Conservation (phyloP, 2,113 vertebrate species). For the Chloebia gouldiae region DNA sequence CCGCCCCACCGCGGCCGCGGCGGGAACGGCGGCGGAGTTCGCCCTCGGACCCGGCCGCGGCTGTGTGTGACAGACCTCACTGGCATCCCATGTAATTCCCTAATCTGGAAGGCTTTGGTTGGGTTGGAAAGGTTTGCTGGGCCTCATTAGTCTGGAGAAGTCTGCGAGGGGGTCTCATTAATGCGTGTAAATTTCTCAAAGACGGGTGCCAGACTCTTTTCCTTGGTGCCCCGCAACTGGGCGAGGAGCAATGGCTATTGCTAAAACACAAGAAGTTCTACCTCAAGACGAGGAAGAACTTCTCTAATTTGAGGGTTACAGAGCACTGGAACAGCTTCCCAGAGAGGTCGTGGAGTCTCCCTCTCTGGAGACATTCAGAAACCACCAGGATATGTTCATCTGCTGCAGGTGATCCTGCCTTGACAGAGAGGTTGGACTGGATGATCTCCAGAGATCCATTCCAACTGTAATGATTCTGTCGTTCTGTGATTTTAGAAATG, state of each 20-base stretch:
- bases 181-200: no score
- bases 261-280: neutral
- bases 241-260: neutral
- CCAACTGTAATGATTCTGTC: neutral
- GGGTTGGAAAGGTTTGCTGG: neutral
- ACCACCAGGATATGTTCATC: neutral
- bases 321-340: neutral
- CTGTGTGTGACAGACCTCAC: fast-evolving
- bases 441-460: neutral
- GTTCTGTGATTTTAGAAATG: neutral
- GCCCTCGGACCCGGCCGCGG: neutral
- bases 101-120: no score
- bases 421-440: neutral
- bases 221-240: no score
- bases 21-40: neutral
- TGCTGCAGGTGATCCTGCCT: neutral
- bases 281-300: neutral
- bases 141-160: neutral
- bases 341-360: neutral
- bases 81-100: neutral
- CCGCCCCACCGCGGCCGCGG: neutral
- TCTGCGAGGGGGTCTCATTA: neutral
- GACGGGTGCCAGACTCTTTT: neutral
- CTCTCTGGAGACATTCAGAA: neutral
- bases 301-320: neutral